Percentiles rank a stretch among this genome's conserved stretches.
These are phyloP conservation scores for Nematostella vectensis DNA, from an alignment of 92 coral and sea anemone genomes.

Conservation along the genomic window DNA sequence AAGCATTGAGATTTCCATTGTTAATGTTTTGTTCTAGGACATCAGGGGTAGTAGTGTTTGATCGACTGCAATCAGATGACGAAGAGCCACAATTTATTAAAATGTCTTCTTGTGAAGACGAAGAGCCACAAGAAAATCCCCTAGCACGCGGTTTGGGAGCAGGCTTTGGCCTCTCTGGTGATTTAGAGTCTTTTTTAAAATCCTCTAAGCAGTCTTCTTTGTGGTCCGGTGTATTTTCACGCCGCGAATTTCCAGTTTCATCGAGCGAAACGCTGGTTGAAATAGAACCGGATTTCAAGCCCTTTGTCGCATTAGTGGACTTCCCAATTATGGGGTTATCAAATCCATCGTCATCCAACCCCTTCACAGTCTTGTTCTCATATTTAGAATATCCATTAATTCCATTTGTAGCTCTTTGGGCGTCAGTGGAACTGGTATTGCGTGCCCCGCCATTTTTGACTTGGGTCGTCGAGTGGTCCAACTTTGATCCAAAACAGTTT, in stretches of 20 bases:
- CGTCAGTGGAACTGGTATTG: background rate
- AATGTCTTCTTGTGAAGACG: conserved; percentile 8
- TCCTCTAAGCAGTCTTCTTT: background rate
- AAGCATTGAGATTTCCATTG: background rate
- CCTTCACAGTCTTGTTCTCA: conserved; percentile 5
- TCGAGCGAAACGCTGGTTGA: background rate
- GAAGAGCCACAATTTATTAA: conserved; percentile 4
- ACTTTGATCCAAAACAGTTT: conserved; percentile 70
- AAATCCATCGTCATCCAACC: conserved; percentile 9
- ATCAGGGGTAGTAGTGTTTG: background rate
- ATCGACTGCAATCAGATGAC: background rate
- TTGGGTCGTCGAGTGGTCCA: conserved; percentile 13
- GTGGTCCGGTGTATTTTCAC: background rate
- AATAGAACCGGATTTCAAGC: conserved; percentile 4
- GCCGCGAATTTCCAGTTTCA: background rate
- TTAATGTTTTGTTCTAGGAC: background rate
- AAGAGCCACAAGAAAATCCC: conserved; percentile 6
- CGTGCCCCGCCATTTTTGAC: conserved; percentile 10
- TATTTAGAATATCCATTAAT: conserved; percentile 10
- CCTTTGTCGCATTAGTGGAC: conserved; percentile 1
- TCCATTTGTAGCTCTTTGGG: conserved; percentile 4
- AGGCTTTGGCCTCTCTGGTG: conserved; percentile 47
- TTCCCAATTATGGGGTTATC: conserved; percentile 8
- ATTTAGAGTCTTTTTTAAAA: conserved; percentile 4
- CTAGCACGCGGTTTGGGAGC: conserved; percentile 51